Base-by-base conservation (phyloP, 2,797 vertebrate species). In the Aldrovandia affinis region DNA sequence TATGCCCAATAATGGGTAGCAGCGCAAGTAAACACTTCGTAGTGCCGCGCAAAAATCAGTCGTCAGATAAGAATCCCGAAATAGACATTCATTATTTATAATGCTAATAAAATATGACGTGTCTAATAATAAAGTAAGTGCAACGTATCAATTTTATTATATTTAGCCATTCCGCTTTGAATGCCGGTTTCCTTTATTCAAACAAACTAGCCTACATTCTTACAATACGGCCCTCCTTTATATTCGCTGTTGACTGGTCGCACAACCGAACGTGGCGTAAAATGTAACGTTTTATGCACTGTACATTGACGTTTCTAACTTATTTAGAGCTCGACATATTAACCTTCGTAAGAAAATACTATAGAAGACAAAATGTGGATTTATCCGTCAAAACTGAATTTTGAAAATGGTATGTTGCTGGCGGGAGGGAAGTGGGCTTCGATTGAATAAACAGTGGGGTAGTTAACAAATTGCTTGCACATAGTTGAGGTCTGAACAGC, bases 401-500 rank as follows among this genome's bases (percentile, higher is more conserved):
- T 25, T 73, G 18, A 73, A 42, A 42, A 50, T 50, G 47, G 20
- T 39, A 42, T 73, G 36, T 79, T 33, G 47, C 47, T 9, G 47
- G n/a, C 10, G 78, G 50, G n/a, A 28, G 50, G 30, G 47, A 25
- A 52, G 68, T 73, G 50, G 50, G 50, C n/a, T 79, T 79, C 28
- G 78, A 79, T 50, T 79, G 28, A 33, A 55, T 79, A 55, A 79
- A 79, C 30, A 79, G 78, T 8, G 28, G 61, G 5, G n/a, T 82
- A 73, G 10, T 70, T 42, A 59, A 80, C 77, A 80, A 81, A 81
- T 81, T 75, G 50, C 28, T 28, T 55, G 61, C 20, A 57, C 57
- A 28, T 73, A 28, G 52, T 36, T 84, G 77, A 84, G 42, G 59
- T 39, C 61, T 80, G 83, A 79, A 18, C 77, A 84, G 78, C 78